Conservation (phyloP, 1,140 invertebrate species). For the Geopemphigus sp. region DNA sequence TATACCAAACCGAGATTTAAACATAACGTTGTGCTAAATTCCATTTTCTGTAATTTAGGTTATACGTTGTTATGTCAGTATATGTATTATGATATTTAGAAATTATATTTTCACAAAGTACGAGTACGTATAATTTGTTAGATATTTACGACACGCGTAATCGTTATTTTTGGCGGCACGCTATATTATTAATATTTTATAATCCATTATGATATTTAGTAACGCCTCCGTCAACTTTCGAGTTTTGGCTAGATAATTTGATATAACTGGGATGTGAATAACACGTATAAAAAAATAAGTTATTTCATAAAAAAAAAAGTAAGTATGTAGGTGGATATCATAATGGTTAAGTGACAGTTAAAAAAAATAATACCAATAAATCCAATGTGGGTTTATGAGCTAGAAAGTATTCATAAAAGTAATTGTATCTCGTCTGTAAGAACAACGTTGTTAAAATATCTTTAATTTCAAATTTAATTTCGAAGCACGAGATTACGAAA, state of each 20-base stretch:
- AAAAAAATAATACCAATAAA: constrained; percentile 3
- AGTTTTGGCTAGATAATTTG: too few species aligned
- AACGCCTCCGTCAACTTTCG: not conserved
- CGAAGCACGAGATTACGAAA: not conserved
- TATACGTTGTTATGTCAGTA: not conserved
- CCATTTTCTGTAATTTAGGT: not conserved
- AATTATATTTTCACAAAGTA: not conserved
- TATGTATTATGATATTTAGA: not conserved
- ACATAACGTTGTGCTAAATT: too few species aligned
- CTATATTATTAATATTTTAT: not conserved
- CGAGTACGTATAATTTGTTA: not conserved
- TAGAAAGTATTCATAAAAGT: constrained; percentile 23
- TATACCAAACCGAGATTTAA: not conserved
- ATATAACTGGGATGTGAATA: not conserved
- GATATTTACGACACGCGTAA: not conserved
- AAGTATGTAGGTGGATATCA: not conserved
- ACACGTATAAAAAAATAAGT: not conserved
- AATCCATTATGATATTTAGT: not conserved
- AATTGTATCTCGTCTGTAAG: not conserved
- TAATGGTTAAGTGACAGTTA: not conserved
- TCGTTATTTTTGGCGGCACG: not conserved
- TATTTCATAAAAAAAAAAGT: constrained; percentile 9
- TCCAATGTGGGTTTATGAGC: constrained; percentile 20
- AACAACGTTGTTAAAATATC: not conserved
- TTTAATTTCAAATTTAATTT: not conserved